Evolutionary conservation across 2,797 vertebrate species (phyloP).

Genomic region (Myripristis murdjan): DNA sequence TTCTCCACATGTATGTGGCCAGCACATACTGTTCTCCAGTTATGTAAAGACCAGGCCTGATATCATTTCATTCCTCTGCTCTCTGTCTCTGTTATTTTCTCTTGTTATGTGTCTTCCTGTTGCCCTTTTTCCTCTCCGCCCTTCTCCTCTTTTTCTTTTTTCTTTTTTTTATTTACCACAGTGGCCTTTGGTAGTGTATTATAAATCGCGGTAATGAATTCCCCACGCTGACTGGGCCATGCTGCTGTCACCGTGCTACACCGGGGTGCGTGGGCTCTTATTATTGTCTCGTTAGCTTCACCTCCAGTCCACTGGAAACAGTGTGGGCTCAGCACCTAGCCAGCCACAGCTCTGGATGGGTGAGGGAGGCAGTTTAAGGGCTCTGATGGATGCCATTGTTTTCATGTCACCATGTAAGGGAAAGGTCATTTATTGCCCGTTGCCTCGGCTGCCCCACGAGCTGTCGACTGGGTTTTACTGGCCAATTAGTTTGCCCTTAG

Average conservation of each 20-base stretch:
- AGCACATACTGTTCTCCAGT: conserved; percentile 39
- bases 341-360: conserved; percentile 52
- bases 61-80: conserved; percentile 49
- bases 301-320: conserved; percentile 62
- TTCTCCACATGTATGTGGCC: conserved; percentile 32
- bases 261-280: conserved; percentile 57
- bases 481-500: conserved; percentile 71
- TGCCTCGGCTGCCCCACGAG: conserved; percentile 54
- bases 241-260: conserved; percentile 47
- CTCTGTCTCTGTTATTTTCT: conserved; percentile 37
- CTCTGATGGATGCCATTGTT: conserved; percentile 71
- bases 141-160: neutral
- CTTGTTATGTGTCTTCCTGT: conserved; percentile 25
- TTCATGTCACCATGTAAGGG: conserved; percentile 64
- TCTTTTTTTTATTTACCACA: conserved; percentile 49
- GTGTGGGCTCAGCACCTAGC: conserved; percentile 52
- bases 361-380: conserved; percentile 66
- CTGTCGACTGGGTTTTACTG: conserved; percentile 70
- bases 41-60: conserved; percentile 44
- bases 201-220: conserved; percentile 78
- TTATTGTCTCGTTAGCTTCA: conserved; percentile 74
- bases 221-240: conserved; percentile 34
- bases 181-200: conserved; percentile 65
- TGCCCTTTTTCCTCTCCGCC: conserved; percentile 2
- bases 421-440: conserved; percentile 68